phyloP scores from a whole-genome alignment of 92 coral and sea anemone species.

The Paramuricea clavata region DNA sequence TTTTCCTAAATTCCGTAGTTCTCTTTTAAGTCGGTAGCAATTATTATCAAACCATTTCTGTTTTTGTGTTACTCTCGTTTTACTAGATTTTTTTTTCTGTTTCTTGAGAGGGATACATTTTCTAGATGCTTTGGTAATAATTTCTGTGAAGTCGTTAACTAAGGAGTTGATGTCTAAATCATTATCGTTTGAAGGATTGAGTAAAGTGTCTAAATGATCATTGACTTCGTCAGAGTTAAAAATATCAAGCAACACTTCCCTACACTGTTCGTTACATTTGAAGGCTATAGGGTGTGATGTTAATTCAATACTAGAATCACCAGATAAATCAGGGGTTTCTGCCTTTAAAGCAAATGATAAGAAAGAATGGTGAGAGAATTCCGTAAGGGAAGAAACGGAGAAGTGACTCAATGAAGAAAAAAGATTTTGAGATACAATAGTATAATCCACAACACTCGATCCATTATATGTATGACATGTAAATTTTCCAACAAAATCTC shows the following conservation, averaged over 20 bases:
- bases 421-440: not conserved
- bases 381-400: not conserved
- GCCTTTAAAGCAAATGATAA: not conserved
- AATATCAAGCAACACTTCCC: too few species aligned
- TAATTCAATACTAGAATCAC: not conserved
- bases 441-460: slow-evolving; percentile 64
- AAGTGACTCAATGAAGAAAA: not conserved
- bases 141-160: too few species aligned
- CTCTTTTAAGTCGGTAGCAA: not conserved
- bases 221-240: too few species aligned
- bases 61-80: not conserved
- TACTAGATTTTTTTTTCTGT: not conserved
- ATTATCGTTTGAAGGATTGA: too few species aligned
- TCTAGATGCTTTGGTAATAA: too few species aligned
- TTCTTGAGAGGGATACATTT: too few species aligned
- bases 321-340: not conserved
- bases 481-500: slow-evolving; percentile 57
- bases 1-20: not conserved
- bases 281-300: not conserved
- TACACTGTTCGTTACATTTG: not conserved
- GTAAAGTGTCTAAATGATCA: too few species aligned
- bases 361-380: slow-evolving; percentile 5
- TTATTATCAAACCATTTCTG: not conserved
- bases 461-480: slow-evolving; percentile 68
- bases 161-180: too few species aligned